phyloP scores from a whole-genome alignment of 2,797 vertebrate genomes.

The Tinamus major region DNA sequence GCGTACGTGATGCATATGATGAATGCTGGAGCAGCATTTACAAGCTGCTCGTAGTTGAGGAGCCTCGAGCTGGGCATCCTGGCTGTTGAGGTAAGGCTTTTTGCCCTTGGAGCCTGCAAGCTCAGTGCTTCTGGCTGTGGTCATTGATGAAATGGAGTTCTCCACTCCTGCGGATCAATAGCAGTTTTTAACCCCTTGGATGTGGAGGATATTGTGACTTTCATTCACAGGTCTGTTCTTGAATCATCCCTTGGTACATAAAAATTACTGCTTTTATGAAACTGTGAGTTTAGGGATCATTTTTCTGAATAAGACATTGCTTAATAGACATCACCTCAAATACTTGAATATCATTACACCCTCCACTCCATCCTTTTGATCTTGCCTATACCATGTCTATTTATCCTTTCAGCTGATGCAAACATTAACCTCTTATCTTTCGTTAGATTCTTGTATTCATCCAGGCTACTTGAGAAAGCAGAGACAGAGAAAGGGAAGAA shows the following conservation, averaged over 20 bases:
- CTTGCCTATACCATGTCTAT: background rate
- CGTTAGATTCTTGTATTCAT: background rate
- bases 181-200: background rate
- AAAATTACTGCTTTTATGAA: background rate
- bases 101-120: background rate
- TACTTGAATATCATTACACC: background rate
- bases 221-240: background rate
- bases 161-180: background rate
- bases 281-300: background rate
- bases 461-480: conserved; percentile 14
- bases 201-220: background rate
- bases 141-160: background rate
- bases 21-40: background rate
- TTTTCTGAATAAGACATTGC: conserved; percentile 10
- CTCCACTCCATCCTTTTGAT: conserved; percentile 17
- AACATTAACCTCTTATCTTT: background rate
- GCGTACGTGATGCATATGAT: background rate
- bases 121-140: background rate
- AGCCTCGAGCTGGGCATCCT: background rate
- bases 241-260: background rate
- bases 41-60: background rate
- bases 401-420: conserved; percentile 17
- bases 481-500: background rate
- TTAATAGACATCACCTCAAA: conserved; percentile 14
- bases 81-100: background rate